These are phyloP conservation scores for Caranx ignobilis DNA, from an alignment of 2,113 vertebrate genomes.

Conservation along the genomic window DNA sequence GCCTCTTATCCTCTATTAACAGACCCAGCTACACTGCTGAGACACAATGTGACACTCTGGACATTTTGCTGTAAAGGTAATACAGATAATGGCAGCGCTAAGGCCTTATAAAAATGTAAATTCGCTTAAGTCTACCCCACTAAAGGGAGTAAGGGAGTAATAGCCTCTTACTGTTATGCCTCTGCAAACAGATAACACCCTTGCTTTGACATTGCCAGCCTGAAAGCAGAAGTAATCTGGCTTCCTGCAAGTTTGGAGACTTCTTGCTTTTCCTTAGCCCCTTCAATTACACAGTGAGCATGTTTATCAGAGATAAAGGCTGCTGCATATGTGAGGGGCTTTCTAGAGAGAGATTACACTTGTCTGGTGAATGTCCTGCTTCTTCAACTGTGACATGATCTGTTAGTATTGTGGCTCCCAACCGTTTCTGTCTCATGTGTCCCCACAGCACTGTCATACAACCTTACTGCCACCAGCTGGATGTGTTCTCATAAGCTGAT, in stretches of 20 bases:
- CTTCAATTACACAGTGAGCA: background rate
- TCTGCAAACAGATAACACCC: background rate
- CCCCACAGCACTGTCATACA: background rate
- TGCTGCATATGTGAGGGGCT: background rate
- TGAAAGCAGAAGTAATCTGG: constrained; percentile 49
- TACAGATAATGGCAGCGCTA: background rate
- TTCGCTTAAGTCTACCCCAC: background rate
- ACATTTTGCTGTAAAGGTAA: background rate
- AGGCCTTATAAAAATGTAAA: constrained; percentile 26
- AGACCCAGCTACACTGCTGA: background rate
- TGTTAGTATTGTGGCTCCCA: background rate
- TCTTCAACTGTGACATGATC: background rate
- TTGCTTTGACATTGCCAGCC: background rate
- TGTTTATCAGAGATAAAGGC: constrained; percentile 33
- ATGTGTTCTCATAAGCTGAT: background rate
- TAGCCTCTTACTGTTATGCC: background rate
- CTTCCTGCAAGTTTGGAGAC: constrained; percentile 23
- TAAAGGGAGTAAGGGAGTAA: background rate
- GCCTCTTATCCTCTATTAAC: constrained; percentile 16
- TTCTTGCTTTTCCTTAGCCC: background rate
- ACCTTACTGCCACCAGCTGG: background rate
- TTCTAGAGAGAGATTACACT: background rate
- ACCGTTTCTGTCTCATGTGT: background rate
- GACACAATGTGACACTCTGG: background rate
- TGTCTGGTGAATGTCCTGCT: background rate